Conservation (phyloP, 23 tunicate genomes). For the Aplidium turbinatum region DNA sequence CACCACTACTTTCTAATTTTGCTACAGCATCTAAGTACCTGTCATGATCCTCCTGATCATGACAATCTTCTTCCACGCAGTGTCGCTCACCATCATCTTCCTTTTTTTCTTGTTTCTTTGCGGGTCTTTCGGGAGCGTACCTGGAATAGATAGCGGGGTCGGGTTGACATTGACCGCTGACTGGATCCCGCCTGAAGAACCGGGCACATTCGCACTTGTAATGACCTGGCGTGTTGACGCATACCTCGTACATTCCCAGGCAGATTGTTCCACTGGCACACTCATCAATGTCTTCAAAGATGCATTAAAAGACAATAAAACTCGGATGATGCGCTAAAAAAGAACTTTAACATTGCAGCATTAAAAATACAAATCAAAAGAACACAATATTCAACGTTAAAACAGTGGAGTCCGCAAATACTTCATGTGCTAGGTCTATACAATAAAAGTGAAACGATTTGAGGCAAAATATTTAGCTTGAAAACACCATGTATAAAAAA, state of each 20-base stretch:
- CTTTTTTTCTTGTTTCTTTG: constrained; percentile 5
- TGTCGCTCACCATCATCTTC: constrained; percentile 1
- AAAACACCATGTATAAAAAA: no score
- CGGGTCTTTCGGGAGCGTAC: constrained; percentile 45
- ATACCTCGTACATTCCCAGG: constrained; percentile 95
- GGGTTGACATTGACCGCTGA: constrained; percentile 90
- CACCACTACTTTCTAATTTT: constrained; percentile 34
- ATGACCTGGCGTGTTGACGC: constrained; percentile 95
- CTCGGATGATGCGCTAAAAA: no score
- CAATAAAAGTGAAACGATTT: no score
- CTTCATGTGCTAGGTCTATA: no score
- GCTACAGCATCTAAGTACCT: constrained; percentile 22
- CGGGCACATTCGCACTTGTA: constrained; percentile 96
- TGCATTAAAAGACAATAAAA: not conserved
- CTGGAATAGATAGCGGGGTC: constrained; percentile 93
- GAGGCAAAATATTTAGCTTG: no score
- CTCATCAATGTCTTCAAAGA: constrained; percentile 85
- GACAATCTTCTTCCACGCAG: constrained; percentile 18
- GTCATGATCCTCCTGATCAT: constrained; percentile 48
- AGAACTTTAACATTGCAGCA: no score
- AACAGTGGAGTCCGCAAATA: no score
- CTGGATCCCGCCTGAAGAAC: constrained; percentile 89
- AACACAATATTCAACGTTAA: no score
- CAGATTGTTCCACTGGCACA: constrained; percentile 96
- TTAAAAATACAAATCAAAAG: no score